A percentile compares a stretch with the other conserved stretches of the same genome.
These are phyloP conservation scores for Strongylocentrotus purpuratus DNA, from an alignment of 35 echinoderm and acorn worm species.

Conservation along the genomic window DNA sequence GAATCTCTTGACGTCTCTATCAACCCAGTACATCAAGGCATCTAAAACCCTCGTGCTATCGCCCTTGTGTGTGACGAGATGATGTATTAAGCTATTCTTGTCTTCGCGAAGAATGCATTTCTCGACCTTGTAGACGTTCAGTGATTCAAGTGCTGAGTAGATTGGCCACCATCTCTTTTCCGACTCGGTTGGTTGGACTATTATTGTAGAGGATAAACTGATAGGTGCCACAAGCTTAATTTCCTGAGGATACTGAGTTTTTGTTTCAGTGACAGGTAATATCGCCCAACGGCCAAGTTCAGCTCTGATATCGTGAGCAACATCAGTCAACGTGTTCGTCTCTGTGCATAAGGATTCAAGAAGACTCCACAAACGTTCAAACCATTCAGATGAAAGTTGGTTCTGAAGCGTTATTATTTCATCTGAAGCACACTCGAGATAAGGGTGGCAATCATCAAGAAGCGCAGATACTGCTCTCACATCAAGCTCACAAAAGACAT, in stretches of 20 bases:
- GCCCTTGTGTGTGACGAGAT: not conserved
- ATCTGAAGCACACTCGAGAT: not conserved
- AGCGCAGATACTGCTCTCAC: conserved; percentile 32
- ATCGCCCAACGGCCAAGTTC: conserved; percentile 41
- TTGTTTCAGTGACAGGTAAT: conserved; percentile 27
- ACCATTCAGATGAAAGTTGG: not conserved
- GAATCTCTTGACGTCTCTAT: conserved; percentile 31
- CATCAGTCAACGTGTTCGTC: not conserved
- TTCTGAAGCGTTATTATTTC: not conserved
- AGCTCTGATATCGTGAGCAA: not conserved
- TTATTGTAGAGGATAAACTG: not conserved
- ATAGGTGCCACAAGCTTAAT: conserved; percentile 5
- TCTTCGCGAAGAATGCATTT: not conserved
- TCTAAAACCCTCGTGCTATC: not conserved
- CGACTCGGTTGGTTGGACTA: not conserved
- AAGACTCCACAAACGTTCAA: conserved; percentile 48
- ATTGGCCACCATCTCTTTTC: not conserved
- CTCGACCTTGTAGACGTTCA: not conserved
- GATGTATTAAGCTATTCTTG: not conserved
- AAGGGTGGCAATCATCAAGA: not conserved
- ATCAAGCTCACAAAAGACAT: conserved; percentile 29
- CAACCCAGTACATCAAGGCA: not conserved
- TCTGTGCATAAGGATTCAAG: not conserved
- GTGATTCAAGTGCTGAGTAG: conserved; percentile 25
- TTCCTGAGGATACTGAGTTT: not conserved